These are phyloP conservation scores for Telmatochromis sp. DNA, from an alignment of 2,113 vertebrate species.

Conservation along the genomic window DNA sequence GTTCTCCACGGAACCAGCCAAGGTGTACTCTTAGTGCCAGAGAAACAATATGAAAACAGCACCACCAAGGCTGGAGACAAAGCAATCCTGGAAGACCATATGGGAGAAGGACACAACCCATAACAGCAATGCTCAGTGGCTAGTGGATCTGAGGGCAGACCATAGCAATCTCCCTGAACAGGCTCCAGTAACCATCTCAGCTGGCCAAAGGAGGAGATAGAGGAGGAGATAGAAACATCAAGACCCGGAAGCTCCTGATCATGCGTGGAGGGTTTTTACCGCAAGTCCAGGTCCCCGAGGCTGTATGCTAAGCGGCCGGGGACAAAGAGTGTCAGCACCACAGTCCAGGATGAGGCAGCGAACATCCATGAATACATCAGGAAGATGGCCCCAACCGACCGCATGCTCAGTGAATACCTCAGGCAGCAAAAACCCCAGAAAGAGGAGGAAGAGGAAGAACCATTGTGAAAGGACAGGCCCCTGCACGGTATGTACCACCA, in stretches of 20 bases:
- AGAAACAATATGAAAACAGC: not conserved
- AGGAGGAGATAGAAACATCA: not conserved
- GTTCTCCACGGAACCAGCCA: not conserved
- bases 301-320: not conserved
- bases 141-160: not conserved
- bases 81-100: not conserved
- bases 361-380: not conserved
- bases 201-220: not conserved
- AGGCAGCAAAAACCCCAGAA: not conserved
- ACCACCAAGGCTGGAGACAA: not conserved
- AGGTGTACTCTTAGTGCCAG: not conserved
- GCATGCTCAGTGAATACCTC: not conserved
- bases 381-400: not conserved
- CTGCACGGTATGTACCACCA: not conserved
- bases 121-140: not conserved
- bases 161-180: not conserved
- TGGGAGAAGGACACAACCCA: not conserved
- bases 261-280: not conserved
- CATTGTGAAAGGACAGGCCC: not conserved
- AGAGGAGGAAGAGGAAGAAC: not conserved
- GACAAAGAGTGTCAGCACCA: not conserved
- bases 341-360: not conserved
- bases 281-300: not conserved
- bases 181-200: not conserved
- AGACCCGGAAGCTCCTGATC: not conserved